Evolutionary conservation across 2,888 invertebrate species (phyloP).

Genomic region (Diaprepes abbreviatus): DNA sequence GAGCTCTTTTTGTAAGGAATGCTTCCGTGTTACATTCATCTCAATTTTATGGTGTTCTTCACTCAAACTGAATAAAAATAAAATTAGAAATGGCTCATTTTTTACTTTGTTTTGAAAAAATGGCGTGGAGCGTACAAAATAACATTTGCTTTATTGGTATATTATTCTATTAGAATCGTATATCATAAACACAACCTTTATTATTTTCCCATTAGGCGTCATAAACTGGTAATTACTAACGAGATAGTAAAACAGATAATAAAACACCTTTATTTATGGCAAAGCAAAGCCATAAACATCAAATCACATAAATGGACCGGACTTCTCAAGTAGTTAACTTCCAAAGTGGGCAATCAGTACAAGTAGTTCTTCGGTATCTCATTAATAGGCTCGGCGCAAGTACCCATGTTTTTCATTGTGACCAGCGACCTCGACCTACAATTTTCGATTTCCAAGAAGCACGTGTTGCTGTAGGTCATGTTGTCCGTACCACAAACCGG

Average conservation of each 20-base stretch:
- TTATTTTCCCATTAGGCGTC: too few relatives aligned
- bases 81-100: too few relatives aligned
- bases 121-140: too few relatives aligned
- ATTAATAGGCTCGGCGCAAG: constrained; percentile 87
- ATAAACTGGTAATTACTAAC: too few relatives aligned
- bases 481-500: constrained; percentile 94
- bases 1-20: too few relatives aligned
- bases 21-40: too few relatives aligned
- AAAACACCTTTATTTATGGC: background rate
- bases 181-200: too few relatives aligned
- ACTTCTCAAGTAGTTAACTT: background rate
- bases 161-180: too few relatives aligned
- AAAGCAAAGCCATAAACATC: constrained; percentile 7
- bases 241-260: background rate
- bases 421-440: constrained; percentile 87
- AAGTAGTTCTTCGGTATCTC: constrained; percentile 90
- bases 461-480: constrained; percentile 94
- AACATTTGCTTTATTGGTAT: too few relatives aligned
- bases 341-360: constrained; percentile 70
- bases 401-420: constrained; percentile 83
- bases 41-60: too few relatives aligned
- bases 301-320: constrained; percentile 17
- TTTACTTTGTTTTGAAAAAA: too few relatives aligned
- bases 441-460: constrained; percentile 92
- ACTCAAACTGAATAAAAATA: too few relatives aligned